Conservation (phyloP, 2,113 vertebrate species). For the Vireo altiloquus region DNA sequence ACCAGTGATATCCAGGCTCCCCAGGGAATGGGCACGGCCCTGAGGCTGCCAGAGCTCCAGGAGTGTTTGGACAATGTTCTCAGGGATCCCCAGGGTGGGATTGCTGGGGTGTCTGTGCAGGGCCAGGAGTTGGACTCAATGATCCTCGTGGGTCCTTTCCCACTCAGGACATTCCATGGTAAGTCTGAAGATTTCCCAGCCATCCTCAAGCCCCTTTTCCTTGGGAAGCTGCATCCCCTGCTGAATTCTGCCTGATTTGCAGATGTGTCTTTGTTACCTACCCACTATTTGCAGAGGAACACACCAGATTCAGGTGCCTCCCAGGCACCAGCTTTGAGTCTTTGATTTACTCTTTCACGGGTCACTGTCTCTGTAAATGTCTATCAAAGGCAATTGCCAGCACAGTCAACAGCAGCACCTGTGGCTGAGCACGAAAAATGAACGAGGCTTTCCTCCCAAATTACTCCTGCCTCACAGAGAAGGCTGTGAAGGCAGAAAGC, state of each 20-base stretch:
- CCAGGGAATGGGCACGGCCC: neutral
- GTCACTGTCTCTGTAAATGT: constrained; percentile 6
- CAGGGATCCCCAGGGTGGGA: neutral
- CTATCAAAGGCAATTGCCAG: neutral
- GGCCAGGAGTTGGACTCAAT: neutral
- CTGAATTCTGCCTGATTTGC: neutral
- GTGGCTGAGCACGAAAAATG: neutral
- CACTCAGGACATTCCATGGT: neutral
- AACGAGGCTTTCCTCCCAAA: neutral
- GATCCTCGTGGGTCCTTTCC: neutral
- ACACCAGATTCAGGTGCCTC: neutral
- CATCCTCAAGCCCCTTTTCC: neutral
- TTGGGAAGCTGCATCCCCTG: neutral
- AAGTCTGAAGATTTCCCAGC: neutral
- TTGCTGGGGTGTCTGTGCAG: neutral
- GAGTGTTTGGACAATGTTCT: rapidly evolving
- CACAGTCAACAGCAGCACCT: neutral
- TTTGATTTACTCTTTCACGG: constrained; percentile 29
- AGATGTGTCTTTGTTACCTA: neutral
- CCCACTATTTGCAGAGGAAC: neutral
- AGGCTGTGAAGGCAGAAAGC: neutral
- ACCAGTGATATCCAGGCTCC: neutral
- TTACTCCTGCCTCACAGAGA: neutral
- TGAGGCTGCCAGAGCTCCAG: neutral
- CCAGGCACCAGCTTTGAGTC: neutral